These are phyloP conservation scores for Rhyacichthys aspro DNA, from an alignment of 2,797 vertebrate species.

Conservation along the genomic window DNA sequence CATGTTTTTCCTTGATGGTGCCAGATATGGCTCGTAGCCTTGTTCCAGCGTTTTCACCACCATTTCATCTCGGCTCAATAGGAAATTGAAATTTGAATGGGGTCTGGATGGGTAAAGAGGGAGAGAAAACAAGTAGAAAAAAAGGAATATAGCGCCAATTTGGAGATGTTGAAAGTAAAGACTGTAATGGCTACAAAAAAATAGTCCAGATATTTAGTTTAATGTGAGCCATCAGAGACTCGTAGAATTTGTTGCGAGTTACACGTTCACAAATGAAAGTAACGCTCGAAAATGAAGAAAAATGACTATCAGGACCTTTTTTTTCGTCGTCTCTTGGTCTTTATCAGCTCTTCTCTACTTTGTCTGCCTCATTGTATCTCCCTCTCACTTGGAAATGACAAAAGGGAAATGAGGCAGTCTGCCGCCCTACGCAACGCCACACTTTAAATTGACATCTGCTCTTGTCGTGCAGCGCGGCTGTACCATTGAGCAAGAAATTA, in stretches of 20 bases:
- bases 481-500: conserved; percentile 63
- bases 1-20: conserved; percentile 70
- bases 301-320: conserved; percentile 53
- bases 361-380: conserved; percentile 43
- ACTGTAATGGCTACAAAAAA: background rate
- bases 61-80: conserved; percentile 47
- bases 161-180: no score
- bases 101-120: conserved; percentile 38
- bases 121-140: conserved; percentile 7
- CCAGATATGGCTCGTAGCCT: conserved; percentile 56
- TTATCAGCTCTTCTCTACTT: conserved; percentile 35
- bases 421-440: conserved; percentile 27
- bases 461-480: conserved; percentile 17
- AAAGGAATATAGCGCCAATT: background rate
- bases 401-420: conserved; percentile 54
- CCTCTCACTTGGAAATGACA: conserved; percentile 55
- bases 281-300: conserved; percentile 64
- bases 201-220: conserved; percentile 24
- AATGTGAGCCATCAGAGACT: conserved; percentile 48
- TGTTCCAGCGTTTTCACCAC: conserved; percentile 42
- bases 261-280: conserved; percentile 46
- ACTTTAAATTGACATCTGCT: conserved; percentile 69
- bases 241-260: conserved; percentile 64
- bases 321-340: conserved; percentile 16
- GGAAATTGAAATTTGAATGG: conserved; percentile 67